Evolutionary conservation across 2,113 vertebrate genomes (phyloP), one percentile per base, ranked within the genome.

Genomic region (Strix uralensis): DNA sequence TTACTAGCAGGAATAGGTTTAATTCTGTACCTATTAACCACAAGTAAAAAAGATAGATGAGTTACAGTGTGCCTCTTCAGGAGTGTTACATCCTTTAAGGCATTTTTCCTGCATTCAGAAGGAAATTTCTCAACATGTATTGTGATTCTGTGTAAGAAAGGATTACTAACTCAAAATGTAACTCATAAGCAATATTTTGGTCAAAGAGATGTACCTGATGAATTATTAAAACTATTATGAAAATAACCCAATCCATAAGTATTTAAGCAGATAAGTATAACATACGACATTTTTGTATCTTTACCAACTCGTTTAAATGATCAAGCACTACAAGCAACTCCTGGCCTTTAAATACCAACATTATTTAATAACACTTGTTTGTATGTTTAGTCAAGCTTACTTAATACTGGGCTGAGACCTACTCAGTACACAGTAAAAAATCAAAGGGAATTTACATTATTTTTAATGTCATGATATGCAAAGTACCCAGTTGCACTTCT

Each of bases 31-130:
- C 75, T 78, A 13, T 21, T n/a, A 66, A 55, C n/a, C 23, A 16
- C 11, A 70, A n/a, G 22, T 16, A 6, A 23, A 66, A 73, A 70
- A 44, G 26, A 10, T 1, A 32, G 15, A 38, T 19, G 62, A 86
- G 25, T 54, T 92, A 14, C 42, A 61, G 32, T 0, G 0, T 15
- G n/a, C 26, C 55, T 52, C 38, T 0, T 22, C 32, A 27, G 42
- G 15, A 42, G 4, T 19, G 12, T 2, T 57, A 22, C 20, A 66
- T 2, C 19, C 66, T 69, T 47, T n/a, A 51, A 73, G 38, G 40
- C 25, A 47, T 66, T 85, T 83, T 59, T 82, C 51, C 66, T 38
- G 7, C n/a, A 13, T 83, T 74, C 14, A 38, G 36, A 74, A 72
- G 59, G 65, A 47, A 65, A 52, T 42, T 59, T 81, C 81, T 81